Conservation (phyloP, 2,888 invertebrate species). For the Rutpela maculata region DNA sequence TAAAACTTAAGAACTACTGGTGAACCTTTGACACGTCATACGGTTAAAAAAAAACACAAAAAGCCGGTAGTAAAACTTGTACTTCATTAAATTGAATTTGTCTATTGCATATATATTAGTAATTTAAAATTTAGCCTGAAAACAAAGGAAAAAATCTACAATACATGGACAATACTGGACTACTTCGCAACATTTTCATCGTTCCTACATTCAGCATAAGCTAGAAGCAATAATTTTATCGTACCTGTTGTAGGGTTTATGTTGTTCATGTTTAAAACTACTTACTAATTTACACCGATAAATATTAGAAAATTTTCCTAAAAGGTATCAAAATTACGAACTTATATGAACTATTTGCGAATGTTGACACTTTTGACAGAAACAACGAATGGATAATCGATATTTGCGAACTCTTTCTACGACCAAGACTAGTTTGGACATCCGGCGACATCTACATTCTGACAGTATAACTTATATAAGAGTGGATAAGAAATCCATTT, state of each 20-base stretch:
- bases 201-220: conserved; percentile 1
- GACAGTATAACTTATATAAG: too few relatives aligned
- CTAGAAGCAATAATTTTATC: conserved; percentile 35
- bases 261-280: conserved; percentile 64
- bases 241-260: conserved; percentile 69
- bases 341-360: conserved; percentile 10
- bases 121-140: background rate
- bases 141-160: background rate
- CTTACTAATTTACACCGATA: conserved; percentile 13
- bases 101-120: background rate
- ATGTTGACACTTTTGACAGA: conserved; percentile 35
- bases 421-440: background rate
- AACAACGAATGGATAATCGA: conserved; percentile 1
- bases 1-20: background rate
- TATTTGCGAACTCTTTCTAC: conserved; percentile 12
- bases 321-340: conserved; percentile 16
- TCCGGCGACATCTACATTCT: too few relatives aligned
- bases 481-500: too few relatives aligned
- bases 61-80: conserved; percentile 16
- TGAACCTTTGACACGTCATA: conserved; percentile 53
- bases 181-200: background rate
- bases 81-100: background rate
- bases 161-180: background rate
- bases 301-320: conserved; percentile 2
- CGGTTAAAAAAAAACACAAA: conserved; percentile 31